Evolutionary conservation across 2,888 invertebrate species (phyloP), one percentile per base, ranked within the genome.

Genomic region (Drosophila neotestacea): DNA sequence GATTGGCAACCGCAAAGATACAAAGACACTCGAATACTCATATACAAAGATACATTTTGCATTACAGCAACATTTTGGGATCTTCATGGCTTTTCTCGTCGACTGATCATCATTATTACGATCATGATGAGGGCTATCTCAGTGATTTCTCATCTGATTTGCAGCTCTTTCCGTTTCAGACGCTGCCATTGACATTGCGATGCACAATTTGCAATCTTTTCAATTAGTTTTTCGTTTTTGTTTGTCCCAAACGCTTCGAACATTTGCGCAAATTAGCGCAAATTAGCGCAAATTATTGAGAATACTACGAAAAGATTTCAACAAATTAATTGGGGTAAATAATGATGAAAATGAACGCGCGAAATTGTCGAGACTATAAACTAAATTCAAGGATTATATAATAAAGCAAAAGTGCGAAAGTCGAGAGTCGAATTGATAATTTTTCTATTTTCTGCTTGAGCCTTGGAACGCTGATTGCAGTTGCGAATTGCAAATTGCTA

Each of bases 101-200:
- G 13, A 39, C 34, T 41, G 27, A 38, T 58, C 64, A 48, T 48
- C 51, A 27, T 58, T 28, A 50, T 61, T n/a, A 50, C 51, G 28
- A 54, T 67, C 41, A 52, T 48, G 48, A 52, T 63, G 36, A 42
- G 69, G 55, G 51, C 3, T n/a, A 36, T 42, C 28, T 28, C n/a
- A 11, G 55, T n/a, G 58, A 32, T 38, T 52, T 71, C 41, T 58
- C 42, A 39, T 36, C 58, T 28, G 48, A 27, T 58, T 50, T 55
- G 71, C 54, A 50, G 30, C 61, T 79, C 79, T 64, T 71, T 52
- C 54, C 54, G 47, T 38, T 38, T n/a, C 13, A 44, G 34, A 34
- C 47, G 41, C 71, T 79, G 84, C 70, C 86, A 86, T 83, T 84
- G 86, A 84, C 84, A 84, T 86, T 84, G 86, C 81, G 71, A 77